Base-by-base conservation (phyloP, 2,888 invertebrate species). In the Poecilus cupreus region DNA sequence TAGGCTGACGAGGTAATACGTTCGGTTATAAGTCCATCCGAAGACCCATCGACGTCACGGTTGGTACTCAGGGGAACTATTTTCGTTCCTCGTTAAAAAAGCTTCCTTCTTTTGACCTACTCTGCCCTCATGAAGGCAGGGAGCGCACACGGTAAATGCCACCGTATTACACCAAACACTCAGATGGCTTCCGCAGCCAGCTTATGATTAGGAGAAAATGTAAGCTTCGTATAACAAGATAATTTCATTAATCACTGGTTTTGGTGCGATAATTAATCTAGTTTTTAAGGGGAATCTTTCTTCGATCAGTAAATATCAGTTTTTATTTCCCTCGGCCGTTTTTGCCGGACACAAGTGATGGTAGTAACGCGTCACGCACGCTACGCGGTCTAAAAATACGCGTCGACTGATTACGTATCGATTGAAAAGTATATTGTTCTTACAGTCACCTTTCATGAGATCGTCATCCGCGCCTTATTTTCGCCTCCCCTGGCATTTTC, bases 11-110 rank as follows among this genome's bases (percentile, higher is more conserved):
- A n/a, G 43, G 51, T 51, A 13, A 18, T 51, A 8, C 46, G 22
- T 72, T 51, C 13, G 46, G 49, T 68, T 37, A 37, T 68, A 68
- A 68, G 16, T 39, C 37, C 57, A 76, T 76, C 39, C 20, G 37
- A 37, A 54, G 57, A 10, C n/a, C 18, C 37, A 76, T 32, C 76
- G 8, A 32, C 76, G 57, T 76, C 54, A 75, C n/a, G 37, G 20
- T 20, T 20, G 16, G 51, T 54, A 54, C 76, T 39, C 57, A 54
- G 8, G 76, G 76, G 76, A 75, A 39, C 39, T 18, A 76, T 76
- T 76, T 57, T 76, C 76, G 51, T 57, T 76, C 57, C 76, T 76
- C 76, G 57, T 76, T 76, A 76, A 57, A 75, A 76, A 54, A 54
- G 39, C 57, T 49, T 75, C 51, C 2, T 26, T 26, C 24, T 75